Percentiles rank a stretch among this genome's conserved stretches.
phyloP scores from a whole-genome alignment of 2,888 invertebrate genomes.

The Andrena fulva region DNA sequence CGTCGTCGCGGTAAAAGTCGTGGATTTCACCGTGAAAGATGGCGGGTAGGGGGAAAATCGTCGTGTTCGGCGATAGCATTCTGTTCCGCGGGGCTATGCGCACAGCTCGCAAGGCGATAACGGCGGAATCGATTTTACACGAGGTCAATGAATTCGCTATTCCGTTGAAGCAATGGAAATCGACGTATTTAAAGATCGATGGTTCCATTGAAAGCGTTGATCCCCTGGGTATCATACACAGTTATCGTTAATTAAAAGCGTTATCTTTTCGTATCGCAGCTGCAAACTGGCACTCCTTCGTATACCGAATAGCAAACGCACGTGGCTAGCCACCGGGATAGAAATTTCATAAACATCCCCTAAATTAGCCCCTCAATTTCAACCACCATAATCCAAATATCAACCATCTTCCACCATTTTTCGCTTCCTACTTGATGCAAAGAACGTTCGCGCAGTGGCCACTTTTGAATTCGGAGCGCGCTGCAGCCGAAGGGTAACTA shows the following conservation, averaged over 20 bases:
- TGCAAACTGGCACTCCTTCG: too few species aligned
- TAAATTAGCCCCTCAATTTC: too few species aligned
- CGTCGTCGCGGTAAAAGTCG: neutral
- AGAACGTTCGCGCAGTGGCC: neutral
- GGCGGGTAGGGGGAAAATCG: neutral
- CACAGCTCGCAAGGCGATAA: constrained; percentile 48
- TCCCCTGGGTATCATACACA: neutral
- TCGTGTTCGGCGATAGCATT: constrained; percentile 36
- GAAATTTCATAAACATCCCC: too few species aligned
- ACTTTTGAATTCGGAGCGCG: neutral
- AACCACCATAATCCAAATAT: constrained; percentile 9
- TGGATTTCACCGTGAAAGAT: neutral
- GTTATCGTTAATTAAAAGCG: too few species aligned
- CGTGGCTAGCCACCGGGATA: too few species aligned
- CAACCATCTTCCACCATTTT: neutral
- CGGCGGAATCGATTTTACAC: constrained; percentile 66
- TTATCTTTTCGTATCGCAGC: too few species aligned
- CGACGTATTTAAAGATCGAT: constrained; percentile 15
- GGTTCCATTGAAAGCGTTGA: constrained; percentile 2
- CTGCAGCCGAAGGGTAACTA: neutral
- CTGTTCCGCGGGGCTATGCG: constrained; percentile 22
- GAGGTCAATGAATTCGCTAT: constrained; percentile 69
- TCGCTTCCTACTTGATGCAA: neutral
- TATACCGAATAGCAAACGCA: too few species aligned
- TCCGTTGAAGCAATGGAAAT: constrained; percentile 44